Percentiles rank a stretch among this genome's conserved stretches.
Evolutionary conservation across 2,113 vertebrate species (phyloP).

Genomic region (Arvicanthis niloticus): DNA sequence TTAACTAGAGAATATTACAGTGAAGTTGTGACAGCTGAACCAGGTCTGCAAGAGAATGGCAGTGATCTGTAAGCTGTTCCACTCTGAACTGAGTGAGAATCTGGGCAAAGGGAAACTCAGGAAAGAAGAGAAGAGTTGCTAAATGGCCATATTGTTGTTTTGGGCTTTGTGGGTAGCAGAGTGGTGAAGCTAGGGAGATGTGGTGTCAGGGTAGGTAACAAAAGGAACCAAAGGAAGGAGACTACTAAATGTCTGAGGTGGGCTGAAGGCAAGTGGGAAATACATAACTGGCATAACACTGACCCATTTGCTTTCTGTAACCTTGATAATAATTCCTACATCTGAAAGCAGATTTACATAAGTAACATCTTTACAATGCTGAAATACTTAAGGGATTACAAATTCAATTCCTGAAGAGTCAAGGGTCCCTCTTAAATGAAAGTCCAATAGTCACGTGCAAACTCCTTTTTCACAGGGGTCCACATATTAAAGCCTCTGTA

Average conservation of each 20-base stretch:
- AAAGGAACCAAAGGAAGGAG: not conserved
- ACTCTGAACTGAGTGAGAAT: not conserved
- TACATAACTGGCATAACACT: not conserved
- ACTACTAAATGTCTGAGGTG: not conserved
- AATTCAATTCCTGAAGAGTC: slow-evolving; percentile 25
- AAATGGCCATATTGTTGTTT: not conserved
- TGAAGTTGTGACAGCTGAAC: not conserved
- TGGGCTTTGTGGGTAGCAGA: not conserved
- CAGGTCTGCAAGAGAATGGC: not conserved
- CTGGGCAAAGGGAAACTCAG: not conserved
- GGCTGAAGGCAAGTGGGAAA: not conserved
- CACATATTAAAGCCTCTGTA: not conserved
- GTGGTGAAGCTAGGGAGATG: not conserved
- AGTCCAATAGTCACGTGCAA: not conserved
- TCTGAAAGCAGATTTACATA: slow-evolving; percentile 55
- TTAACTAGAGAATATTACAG: not conserved
- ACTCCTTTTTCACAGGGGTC: not conserved
- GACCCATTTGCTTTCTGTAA: not conserved
- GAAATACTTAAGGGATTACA: slow-evolving; percentile 51
- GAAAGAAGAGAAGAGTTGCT: not conserved
- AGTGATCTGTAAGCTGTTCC: not conserved
- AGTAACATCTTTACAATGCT: slow-evolving; percentile 46
- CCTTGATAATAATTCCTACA: not conserved
- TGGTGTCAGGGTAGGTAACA: not conserved
- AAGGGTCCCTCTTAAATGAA: slow-evolving; percentile 48